phyloP scores from a whole-genome alignment of 2,797 vertebrate genomes.

The Sandelia bainsii region DNA sequence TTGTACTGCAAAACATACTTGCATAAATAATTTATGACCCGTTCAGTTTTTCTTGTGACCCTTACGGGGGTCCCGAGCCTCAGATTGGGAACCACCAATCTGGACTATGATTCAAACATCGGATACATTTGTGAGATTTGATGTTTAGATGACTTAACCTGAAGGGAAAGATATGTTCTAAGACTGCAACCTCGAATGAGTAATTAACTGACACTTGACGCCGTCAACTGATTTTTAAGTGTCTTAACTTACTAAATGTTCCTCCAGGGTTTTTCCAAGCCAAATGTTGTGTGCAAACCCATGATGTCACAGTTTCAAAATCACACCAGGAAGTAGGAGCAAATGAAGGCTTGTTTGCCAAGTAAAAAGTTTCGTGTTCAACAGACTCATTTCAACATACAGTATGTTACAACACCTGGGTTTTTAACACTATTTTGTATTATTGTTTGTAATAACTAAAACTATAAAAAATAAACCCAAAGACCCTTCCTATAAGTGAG shows the following conservation, averaged over 20 bases:
- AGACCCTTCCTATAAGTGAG: not conserved
- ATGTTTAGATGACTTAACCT: not conserved
- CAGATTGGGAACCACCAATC: not conserved
- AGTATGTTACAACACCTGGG: not conserved
- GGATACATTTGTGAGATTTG: not conserved
- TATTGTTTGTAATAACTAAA: not conserved
- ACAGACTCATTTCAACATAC: not conserved
- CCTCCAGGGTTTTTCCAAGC: conserved; percentile 34
- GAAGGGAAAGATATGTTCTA: not conserved
- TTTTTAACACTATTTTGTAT: not conserved
- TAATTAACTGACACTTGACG: conserved; percentile 26
- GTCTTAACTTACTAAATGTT: conserved; percentile 27
- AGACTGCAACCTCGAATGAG: not conserved
- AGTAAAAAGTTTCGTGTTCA: not conserved
- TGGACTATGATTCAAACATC: not conserved
- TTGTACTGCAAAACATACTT: no score
- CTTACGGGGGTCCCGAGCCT: not conserved
- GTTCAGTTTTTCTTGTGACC: not conserved
- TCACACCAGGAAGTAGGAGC: conserved; percentile 13
- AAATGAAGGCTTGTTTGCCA: conserved; percentile 4
- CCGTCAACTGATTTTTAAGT: conserved; percentile 17
- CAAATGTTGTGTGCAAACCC: conserved; percentile 19
- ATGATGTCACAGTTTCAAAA: conserved; percentile 51
- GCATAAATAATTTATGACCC: no score
- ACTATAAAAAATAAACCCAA: not conserved